Evolutionary conservation across 2,797 vertebrate genomes (phyloP), one percentile per base, ranked within the genome.

Genomic region (Poeciliopsis infans): DNA sequence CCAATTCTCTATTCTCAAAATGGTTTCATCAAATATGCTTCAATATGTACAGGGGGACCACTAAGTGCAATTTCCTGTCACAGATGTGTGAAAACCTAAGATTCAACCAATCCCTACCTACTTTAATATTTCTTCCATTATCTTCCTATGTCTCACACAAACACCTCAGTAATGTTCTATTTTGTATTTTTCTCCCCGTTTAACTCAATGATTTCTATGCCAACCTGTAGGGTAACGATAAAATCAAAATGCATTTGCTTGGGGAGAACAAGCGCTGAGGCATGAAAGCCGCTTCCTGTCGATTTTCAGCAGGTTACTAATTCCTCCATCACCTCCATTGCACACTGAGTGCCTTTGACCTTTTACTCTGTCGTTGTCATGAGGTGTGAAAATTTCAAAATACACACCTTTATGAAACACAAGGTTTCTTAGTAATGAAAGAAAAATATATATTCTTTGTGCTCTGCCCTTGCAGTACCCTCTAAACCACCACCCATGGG

Each of bases 241-340:
- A 90, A 89, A 92, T 93, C 90, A 88, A 93, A 94, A 94, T 93
- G 76, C 69, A 79, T 85, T 85, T 90, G 83, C 83, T 85, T 64
- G 79, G 79, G 82, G 89, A 90, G 80, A 79, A 73, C 84, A 83
- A 83, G 84, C 86, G 5, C 5, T 79, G 89, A 92, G 89, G 87
- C 91, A 76, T 93, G 86, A 93, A 93, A 87, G 83, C 83, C 69
- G 61, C 3, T 80, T 83, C 77, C 36, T 82, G 76, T 84, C 51
- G 83, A 76, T 88, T 90, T 93, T 85, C 83, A 86, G 81, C 86
- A 79, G 87, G 85, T 61, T 66, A 72, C 83, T 85, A 85, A 90
- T 88, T 90, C 79, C 86, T 84, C 72, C 74, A 83, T 83, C 81
- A 78, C 83, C 83, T 82, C 75, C n/a, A 77, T 76, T 77, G 55